phyloP scores from a whole-genome alignment of 2,888 invertebrate genomes.

The Poecilobothrus nobilitatus region DNA sequence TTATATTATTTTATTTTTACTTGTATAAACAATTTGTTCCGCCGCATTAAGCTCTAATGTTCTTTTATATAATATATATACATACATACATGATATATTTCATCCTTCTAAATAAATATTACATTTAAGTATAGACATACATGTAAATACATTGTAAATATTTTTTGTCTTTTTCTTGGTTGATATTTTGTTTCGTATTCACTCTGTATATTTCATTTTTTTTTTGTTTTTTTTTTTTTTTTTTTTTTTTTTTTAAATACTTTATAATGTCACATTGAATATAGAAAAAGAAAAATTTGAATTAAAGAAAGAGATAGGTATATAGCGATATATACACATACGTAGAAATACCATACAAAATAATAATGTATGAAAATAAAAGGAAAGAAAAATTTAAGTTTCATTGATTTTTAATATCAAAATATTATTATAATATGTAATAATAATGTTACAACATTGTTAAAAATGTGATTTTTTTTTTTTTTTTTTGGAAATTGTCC shows the following conservation, averaged over 20 bases:
- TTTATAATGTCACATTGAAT: background rate
- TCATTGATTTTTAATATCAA: constrained; percentile 2
- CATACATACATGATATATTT: too few species aligned
- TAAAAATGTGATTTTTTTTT: background rate
- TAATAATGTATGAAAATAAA: too few species aligned
- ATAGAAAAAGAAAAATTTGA: background rate
- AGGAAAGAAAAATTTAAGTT: background rate
- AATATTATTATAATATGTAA: background rate
- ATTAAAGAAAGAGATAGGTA: background rate
- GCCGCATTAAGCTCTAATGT: background rate
- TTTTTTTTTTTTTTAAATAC: background rate
- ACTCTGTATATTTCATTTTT: background rate
- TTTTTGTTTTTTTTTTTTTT: background rate
- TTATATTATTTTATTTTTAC: background rate
- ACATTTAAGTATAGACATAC: too few species aligned
- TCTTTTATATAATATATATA: background rate
- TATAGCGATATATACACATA: background rate
- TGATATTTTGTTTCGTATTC: too few species aligned
- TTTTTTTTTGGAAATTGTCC: background rate
- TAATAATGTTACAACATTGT: background rate
- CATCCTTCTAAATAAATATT: background rate
- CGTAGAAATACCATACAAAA: too few species aligned
- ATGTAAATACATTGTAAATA: too few species aligned
- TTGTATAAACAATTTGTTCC: constrained; percentile 6
- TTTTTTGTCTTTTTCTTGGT: too few species aligned